These are phyloP conservation scores for Dascillus cervinus DNA, from an alignment of 2,888 invertebrate species.

Conservation along the genomic window DNA sequence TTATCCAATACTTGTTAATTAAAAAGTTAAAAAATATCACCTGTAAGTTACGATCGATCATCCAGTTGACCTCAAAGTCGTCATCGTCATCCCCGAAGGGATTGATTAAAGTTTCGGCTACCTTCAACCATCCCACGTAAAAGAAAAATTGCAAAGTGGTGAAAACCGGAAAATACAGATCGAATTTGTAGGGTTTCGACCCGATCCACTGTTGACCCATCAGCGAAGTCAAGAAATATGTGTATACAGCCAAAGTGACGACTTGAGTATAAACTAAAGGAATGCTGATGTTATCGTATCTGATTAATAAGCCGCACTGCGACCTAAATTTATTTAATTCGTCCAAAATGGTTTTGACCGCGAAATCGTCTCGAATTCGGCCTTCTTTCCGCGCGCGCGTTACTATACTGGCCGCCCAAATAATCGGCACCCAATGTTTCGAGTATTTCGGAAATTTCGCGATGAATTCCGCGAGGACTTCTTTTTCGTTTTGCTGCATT, in stretches of 20 bases:
- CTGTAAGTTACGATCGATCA: conserved; percentile 83
- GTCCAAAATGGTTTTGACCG: conserved; percentile 84
- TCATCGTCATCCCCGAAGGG: conserved; percentile 90
- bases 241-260: conserved; percentile 87
- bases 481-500: conserved; percentile 71
- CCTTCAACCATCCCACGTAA: conserved; percentile 88
- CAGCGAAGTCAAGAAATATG: conserved; percentile 81
- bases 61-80: conserved; percentile 89
- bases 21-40: too few relatives aligned
- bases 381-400: conserved; percentile 86
- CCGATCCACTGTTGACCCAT: conserved; percentile 86
- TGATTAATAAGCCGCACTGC: conserved; percentile 66
- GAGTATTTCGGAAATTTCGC: conserved; percentile 75
- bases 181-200: conserved; percentile 55
- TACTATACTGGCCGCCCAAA: conserved; percentile 86
- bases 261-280: conserved; percentile 82
- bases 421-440: conserved; percentile 87
- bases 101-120: conserved; percentile 85
- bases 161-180: conserved; percentile 85
- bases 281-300: conserved; percentile 72
- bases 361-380: conserved; percentile 82
- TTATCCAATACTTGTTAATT: too few relatives aligned
- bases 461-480: conserved; percentile 71
- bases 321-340: conserved; percentile 80
- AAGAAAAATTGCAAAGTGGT: conserved; percentile 82